Evolutionary conservation across 2,888 invertebrate species (phyloP).

Genomic region (Melieria omissa): DNA sequence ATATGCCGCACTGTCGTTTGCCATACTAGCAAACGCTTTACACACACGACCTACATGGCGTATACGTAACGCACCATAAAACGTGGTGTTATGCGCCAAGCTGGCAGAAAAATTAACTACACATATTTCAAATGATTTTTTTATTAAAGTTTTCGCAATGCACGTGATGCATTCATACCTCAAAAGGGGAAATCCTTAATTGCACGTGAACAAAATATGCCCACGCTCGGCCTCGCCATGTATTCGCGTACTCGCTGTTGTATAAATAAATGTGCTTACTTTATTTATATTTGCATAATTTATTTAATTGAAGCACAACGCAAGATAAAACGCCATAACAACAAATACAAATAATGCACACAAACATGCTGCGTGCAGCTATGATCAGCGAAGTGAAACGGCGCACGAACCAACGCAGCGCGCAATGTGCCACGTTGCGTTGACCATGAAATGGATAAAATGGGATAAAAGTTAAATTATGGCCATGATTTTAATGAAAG

Average conservation of each 20-base stretch:
- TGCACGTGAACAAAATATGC: neutral
- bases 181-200: no score
- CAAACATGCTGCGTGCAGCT: neutral
- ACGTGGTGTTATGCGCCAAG: neutral
- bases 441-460: conserved; percentile 24
- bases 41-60: conserved; percentile 4
- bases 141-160: no score
- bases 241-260: neutral
- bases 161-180: neutral
- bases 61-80: conserved; percentile 21
- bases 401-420: neutral
- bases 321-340: neutral
- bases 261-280: conserved; percentile 13
- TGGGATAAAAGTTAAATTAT: conserved; percentile 31
- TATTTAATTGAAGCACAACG: conserved; percentile 7
- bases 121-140: neutral
- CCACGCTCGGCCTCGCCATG: neutral
- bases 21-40: no score
- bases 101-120: neutral
- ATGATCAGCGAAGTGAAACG: neutral
- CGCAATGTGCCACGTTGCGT: neutral
- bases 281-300: conserved; percentile 26
- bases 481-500: conserved; percentile 31
- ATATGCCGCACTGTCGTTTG: no score
- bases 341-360: no score